phyloP scores from a whole-genome alignment of 2,797 vertebrate genomes.

The Aphelocoma californica region DNA sequence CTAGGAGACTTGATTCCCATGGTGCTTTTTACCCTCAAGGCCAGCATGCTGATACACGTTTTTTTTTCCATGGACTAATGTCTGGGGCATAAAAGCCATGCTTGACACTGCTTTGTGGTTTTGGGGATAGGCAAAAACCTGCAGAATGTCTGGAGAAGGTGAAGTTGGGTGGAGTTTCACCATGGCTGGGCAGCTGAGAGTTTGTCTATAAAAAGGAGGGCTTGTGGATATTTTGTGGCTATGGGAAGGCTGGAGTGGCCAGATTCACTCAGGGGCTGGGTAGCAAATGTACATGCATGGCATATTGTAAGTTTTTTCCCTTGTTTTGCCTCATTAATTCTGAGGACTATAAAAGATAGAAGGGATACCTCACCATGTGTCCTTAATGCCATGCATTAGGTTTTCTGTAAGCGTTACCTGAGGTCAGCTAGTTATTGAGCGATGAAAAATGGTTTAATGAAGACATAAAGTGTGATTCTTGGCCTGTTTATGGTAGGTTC shows the following conservation, averaged over 20 bases:
- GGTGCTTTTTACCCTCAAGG: not conserved
- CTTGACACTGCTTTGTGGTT: not conserved
- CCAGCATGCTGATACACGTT: not conserved
- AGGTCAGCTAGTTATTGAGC: not conserved
- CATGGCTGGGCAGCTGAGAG: not conserved
- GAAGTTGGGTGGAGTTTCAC: not conserved
- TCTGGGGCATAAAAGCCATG: not conserved
- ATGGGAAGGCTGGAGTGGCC: not conserved
- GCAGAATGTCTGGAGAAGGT: not conserved
- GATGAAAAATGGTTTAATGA: constrained; percentile 10
- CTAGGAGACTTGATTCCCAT: not conserved
- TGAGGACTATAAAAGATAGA: not conserved
- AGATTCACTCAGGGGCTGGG: not conserved
- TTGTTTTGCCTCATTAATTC: not conserved
- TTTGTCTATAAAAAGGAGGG: not conserved
- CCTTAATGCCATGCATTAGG: not conserved
- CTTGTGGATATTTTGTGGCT: not conserved
- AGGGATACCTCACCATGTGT: not conserved
- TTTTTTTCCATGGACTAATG: not conserved
- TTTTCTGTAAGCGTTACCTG: constrained; percentile 7
- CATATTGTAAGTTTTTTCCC: not conserved
- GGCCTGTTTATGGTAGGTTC: constrained; percentile 18
- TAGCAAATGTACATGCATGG: not conserved
- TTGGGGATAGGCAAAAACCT: not conserved
- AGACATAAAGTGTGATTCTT: constrained; percentile 26